Evolutionary conservation across 2,797 vertebrate species (phyloP).

Genomic region (Spinus olivaceus): DNA sequence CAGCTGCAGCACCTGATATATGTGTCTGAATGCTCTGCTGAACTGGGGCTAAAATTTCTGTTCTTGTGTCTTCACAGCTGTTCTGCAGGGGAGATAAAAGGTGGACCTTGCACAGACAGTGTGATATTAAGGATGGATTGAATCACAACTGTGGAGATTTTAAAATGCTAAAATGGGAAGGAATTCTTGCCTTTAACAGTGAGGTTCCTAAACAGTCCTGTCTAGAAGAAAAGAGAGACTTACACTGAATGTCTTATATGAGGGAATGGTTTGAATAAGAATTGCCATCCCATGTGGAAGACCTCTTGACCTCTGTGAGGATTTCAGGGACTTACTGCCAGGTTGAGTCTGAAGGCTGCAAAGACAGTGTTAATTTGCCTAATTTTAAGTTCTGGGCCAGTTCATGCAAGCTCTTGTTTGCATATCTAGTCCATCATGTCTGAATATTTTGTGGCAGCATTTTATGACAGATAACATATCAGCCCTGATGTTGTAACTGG

Average conservation of each 20-base stretch:
- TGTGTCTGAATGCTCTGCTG: background rate
- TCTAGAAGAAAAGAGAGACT: background rate
- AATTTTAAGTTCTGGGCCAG: background rate
- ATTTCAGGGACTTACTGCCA: background rate
- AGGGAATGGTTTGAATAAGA: constrained; percentile 20
- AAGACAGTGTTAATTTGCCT: background rate
- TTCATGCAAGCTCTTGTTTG: background rate
- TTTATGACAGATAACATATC: background rate
- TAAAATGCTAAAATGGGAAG: background rate
- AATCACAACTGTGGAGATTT: background rate
- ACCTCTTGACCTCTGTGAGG: background rate
- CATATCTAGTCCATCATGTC: background rate
- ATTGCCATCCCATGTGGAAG: background rate
- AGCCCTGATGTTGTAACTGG: background rate
- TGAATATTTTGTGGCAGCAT: background rate
- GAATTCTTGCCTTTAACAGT: background rate
- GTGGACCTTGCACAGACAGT: background rate
- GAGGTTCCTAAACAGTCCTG: background rate
- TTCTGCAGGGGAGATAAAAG: background rate
- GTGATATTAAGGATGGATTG: background rate
- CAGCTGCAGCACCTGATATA: background rate
- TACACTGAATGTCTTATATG: background rate
- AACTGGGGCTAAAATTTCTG: background rate
- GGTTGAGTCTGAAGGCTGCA: background rate
- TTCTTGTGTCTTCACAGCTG: background rate